phyloP scores from a whole-genome alignment of 2,888 invertebrate species.

The Tinea trinotella region DNA sequence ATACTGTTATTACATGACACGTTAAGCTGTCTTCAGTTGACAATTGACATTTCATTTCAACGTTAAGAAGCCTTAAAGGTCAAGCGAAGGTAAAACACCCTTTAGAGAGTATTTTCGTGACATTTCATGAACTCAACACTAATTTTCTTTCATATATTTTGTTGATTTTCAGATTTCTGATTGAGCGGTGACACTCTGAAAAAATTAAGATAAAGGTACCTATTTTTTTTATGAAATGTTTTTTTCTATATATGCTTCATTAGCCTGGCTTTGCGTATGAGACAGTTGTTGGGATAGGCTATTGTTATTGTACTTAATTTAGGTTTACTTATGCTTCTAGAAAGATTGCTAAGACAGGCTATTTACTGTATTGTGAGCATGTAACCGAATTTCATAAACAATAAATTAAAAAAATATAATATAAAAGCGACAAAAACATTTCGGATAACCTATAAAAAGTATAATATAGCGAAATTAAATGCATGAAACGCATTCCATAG shows the following conservation, averaged over 20 bases:
- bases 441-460: conserved; percentile 17
- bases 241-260: no score
- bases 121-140: background rate
- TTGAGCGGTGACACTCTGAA: no score
- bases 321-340: no score
- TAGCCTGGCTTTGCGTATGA: no score
- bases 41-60: conserved; percentile 12
- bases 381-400: background rate
- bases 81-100: background rate
- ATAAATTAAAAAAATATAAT: background rate
- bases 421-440: background rate
- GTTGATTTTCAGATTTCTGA: no score
- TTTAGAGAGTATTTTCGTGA: background rate
- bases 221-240: no score
- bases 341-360: no score
- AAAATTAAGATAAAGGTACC: no score
- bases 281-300: no score
- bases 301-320: no score
- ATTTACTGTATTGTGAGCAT: no score
- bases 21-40: conserved; percentile 10
- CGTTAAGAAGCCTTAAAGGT: background rate
- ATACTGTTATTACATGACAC: background rate
- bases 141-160: background rate
- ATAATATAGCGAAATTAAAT: conserved; percentile 12
- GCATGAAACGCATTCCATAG: conserved; percentile 13